These are phyloP conservation scores for Tragopan temminckii DNA, from an alignment of 2,797 vertebrate genomes.

Conservation along the genomic window DNA sequence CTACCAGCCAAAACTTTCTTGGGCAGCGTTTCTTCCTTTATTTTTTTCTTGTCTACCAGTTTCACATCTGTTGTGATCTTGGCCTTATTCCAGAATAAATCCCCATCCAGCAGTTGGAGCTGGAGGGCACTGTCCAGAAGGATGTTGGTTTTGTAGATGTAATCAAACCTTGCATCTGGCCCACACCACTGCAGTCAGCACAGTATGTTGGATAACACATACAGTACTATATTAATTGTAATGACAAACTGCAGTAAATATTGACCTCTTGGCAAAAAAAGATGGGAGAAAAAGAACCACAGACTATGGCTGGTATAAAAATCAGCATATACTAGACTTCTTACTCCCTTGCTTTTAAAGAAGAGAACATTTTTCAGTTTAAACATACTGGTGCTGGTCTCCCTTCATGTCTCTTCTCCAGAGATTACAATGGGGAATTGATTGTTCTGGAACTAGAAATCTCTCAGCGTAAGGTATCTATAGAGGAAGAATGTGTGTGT, in stretches of 20 bases:
- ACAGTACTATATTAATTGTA: neutral
- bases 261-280: neutral
- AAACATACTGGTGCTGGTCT: neutral
- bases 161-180: neutral
- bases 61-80: neutral
- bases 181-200: neutral
- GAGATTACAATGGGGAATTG: neutral
- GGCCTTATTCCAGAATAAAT: neutral
- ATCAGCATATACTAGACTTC: neutral
- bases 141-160: neutral
- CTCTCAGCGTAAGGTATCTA: neutral
- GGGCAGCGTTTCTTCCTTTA: neutral
- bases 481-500: neutral
- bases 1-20: neutral
- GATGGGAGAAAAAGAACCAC: neutral
- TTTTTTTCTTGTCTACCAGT: neutral
- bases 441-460: neutral
- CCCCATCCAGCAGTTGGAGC: neutral
- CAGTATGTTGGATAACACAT: neutral
- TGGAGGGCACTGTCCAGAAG: neutral
- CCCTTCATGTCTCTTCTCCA: neutral
- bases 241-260: neutral
- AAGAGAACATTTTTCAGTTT: neutral
- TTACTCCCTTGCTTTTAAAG: neutral
- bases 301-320: neutral